Evolutionary conservation across 2,113 vertebrate species (phyloP), one percentile per base, ranked within the genome.

Genomic region (Oenanthe oenanthe): DNA sequence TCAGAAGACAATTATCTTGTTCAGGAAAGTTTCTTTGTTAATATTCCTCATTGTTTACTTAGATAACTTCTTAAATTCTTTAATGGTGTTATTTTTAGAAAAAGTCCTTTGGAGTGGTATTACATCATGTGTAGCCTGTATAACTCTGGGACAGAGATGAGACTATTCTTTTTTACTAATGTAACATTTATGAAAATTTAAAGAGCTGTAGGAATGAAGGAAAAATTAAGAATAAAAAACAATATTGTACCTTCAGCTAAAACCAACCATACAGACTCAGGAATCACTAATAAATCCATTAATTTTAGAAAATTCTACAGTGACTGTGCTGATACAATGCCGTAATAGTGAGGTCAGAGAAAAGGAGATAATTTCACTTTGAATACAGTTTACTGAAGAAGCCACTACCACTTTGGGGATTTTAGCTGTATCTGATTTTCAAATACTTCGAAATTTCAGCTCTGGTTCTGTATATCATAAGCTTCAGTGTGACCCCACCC

Each of bases 371-470:
- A 90, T 96, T 96, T 93, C 73, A 89, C 57, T 90, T 74, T 67
- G 43, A 95, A 71, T 89, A 45, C 4, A 72, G 80, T 87, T 89
- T 93, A 78, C 84, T 10, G 20, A 90, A 86, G 65, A 28, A 84
- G 16, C 7, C 43, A 85, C 21, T 48, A n/a, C 4, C 22, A 77
- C 40, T 93, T 84, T 26, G 8, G 20, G 16, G 62, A 81, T 94
- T 91, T 93, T 84, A 91, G 3, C 43, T 57, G 6, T 54, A 71
- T 89, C 68, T 93, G 68, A 87, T 88, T 93, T 96, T 94, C 63
- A 91, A 56, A 76, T 61, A 15, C 56, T 31, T 60, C 56, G 81
- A 51, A 58, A 85, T 87, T 96, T 92, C 32, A 51, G 12, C 12
- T 67, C 51, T 92, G 28, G 56, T 56, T 66, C 34, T 75, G 28